Percentiles rank a stretch among this genome's conserved stretches.
phyloP scores from a whole-genome alignment of 2,797 vertebrate species.

The Myripristis jacobus region DNA sequence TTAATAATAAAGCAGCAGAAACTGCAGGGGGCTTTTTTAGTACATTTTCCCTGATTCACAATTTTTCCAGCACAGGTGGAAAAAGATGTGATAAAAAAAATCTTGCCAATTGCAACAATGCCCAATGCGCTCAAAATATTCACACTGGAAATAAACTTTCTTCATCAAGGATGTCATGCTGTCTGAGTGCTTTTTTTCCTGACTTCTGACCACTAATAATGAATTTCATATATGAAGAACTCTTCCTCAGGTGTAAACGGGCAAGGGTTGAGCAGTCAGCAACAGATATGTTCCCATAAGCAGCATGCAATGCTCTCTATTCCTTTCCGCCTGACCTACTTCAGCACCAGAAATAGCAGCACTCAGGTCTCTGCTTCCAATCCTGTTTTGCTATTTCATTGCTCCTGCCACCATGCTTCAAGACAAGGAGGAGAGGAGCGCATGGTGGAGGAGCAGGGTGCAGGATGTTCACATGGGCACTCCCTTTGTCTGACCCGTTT shows the following conservation, averaged over 20 bases:
- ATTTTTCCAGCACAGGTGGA: constrained; percentile 20
- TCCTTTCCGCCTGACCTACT: constrained; percentile 89
- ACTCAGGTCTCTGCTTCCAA: constrained; percentile 90
- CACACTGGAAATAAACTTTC: constrained; percentile 60
- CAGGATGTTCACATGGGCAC: constrained; percentile 57
- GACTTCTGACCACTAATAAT: constrained; percentile 54
- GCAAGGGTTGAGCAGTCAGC: constrained; percentile 55
- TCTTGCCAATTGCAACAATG: constrained; percentile 31
- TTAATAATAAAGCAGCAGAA: constrained; percentile 30
- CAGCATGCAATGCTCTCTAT: constrained; percentile 79
- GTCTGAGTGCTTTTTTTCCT: constrained; percentile 58
- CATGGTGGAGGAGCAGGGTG: constrained; percentile 38
- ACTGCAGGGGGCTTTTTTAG: constrained; percentile 19
- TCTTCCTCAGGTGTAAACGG: constrained; percentile 64
- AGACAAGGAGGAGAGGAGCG: constrained; percentile 63
- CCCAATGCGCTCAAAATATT: constrained; percentile 44
- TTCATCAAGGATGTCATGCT: constrained; percentile 72
- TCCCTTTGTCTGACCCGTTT: constrained; percentile 49
- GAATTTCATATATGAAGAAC: constrained; percentile 52
- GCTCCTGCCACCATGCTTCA: constrained; percentile 80
- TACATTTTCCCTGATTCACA: constrained; percentile 14
- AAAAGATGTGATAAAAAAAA: constrained; percentile 22
- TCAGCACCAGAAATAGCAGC: constrained; percentile 92
- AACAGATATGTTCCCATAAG: constrained; percentile 70
- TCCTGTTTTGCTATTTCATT: constrained; percentile 90